Conservation (phyloP, 2,888 invertebrate species). For the Euzophera pinguis region DNA sequence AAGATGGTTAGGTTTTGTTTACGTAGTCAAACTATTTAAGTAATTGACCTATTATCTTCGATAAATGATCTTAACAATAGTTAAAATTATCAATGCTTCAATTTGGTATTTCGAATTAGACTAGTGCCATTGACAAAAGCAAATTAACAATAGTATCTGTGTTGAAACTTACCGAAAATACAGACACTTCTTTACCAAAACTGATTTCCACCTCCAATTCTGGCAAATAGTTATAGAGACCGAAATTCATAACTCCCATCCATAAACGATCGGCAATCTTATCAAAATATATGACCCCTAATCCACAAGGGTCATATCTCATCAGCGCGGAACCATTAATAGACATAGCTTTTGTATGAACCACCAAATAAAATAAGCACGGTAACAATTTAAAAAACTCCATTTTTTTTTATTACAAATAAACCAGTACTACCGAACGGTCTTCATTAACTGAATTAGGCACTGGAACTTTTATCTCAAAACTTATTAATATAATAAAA, state of each 20-base stretch:
- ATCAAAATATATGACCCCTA: slow-evolving; percentile 61
- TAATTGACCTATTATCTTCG: no score
- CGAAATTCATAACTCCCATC: slow-evolving; percentile 51
- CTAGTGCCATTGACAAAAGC: no score
- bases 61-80: not conserved
- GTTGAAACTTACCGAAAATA: slow-evolving; percentile 47
- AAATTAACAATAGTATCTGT: not conserved
- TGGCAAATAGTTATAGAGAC: slow-evolving; percentile 40
- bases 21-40: no score
- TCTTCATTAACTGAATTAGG: slow-evolving; percentile 1
- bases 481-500: slow-evolving; percentile 2
- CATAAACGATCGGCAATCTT: slow-evolving; percentile 45
- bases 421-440: not conserved
- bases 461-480: not conserved
- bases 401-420: not conserved
- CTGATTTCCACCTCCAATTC: slow-evolving; percentile 43
- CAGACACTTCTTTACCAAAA: slow-evolving; percentile 45
- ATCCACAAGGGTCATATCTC: slow-evolving; percentile 62
- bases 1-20: no score
- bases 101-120: no score
- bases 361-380: slow-evolving; percentile 20
- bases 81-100: not conserved
- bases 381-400: not conserved
- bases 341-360: slow-evolving; percentile 44
- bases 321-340: slow-evolving; percentile 51